phyloP scores from a whole-genome alignment of 2,797 vertebrate species.

The Adrianichthys oophorus region DNA sequence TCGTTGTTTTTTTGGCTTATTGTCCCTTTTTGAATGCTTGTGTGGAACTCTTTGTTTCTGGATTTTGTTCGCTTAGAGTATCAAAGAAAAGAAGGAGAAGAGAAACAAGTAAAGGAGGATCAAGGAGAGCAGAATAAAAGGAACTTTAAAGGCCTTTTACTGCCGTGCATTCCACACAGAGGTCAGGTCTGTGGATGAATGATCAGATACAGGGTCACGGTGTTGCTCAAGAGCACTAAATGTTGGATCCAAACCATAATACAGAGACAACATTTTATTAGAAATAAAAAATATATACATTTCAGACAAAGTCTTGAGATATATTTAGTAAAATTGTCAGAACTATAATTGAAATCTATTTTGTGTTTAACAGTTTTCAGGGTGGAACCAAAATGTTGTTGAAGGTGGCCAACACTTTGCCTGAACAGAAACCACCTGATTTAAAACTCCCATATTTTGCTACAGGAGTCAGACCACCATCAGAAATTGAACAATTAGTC shows the following conservation, averaged over 20 bases:
- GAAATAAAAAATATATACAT: too few relatives aligned
- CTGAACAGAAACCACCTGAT: conserved; percentile 16
- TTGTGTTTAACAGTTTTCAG: too few relatives aligned
- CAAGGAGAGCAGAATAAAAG: conserved; percentile 36
- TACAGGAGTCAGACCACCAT: conserved; percentile 25
- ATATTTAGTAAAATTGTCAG: too few relatives aligned
- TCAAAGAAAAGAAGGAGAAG: conserved; percentile 29
- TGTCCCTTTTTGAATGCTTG: too few relatives aligned
- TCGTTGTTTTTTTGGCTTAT: too few relatives aligned
- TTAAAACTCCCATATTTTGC: conserved; percentile 31
- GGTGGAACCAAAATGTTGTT: too few relatives aligned
- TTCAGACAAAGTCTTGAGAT: too few relatives aligned
- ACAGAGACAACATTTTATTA: too few relatives aligned
- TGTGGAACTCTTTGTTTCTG: too few relatives aligned
- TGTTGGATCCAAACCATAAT: too few relatives aligned
- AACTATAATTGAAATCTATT: too few relatives aligned
- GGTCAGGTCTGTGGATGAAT: conserved; percentile 35
- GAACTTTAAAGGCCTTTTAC: conserved; percentile 51
- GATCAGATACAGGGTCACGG: conserved; percentile 14
- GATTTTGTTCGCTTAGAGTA: too few relatives aligned
- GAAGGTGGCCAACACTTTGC: conserved; percentile 3
- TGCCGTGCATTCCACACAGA: conserved; percentile 49
- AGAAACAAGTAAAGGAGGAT: conserved; percentile 60
- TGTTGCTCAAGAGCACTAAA: conserved; percentile 13
- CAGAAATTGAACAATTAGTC: not conserved